These are phyloP conservation scores for Protula sp. DNA, from an alignment of 2,888 invertebrate species.

Conservation along the genomic window DNA sequence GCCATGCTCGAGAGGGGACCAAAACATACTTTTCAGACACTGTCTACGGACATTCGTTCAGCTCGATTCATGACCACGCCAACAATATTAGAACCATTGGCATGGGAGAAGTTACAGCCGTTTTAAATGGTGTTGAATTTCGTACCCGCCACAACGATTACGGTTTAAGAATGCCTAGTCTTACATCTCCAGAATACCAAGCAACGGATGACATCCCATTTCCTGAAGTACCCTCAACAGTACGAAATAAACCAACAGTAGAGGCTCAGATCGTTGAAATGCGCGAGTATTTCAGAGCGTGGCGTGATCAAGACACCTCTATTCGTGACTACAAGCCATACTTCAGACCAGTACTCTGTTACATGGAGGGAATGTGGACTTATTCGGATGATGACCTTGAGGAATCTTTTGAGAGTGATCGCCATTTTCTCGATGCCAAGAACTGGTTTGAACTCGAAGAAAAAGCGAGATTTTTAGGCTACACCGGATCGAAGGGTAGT, in stretches of 20 bases:
- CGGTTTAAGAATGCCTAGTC: slow-evolving; percentile 17
- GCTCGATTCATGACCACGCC: slow-evolving; percentile 37
- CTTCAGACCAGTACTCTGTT: slow-evolving; percentile 39
- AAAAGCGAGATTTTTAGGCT: slow-evolving; percentile 24
- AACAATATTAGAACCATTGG: slow-evolving; percentile 32
- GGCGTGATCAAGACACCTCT: slow-evolving; percentile 28
- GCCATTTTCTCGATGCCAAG: slow-evolving; percentile 34
- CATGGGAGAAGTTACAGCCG: slow-evolving; percentile 32
- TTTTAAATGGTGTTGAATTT: slow-evolving; percentile 38
- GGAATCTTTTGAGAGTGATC: slow-evolving; percentile 38
- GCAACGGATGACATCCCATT: slow-evolving; percentile 33
- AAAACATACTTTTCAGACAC: too few species aligned
- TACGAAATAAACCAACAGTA: slow-evolving; percentile 16
- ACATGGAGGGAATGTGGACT: slow-evolving; percentile 42
- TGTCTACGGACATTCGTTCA: too few species aligned
- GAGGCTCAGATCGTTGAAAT: slow-evolving; percentile 25
- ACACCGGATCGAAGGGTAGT: slow-evolving; percentile 31
- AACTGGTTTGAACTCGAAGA: slow-evolving; percentile 28
- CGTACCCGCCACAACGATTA: slow-evolving; percentile 46
- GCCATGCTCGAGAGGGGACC: too few species aligned
- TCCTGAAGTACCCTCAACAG: slow-evolving; percentile 29
- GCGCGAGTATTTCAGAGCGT: slow-evolving; percentile 41
- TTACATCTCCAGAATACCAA: slow-evolving; percentile 22
- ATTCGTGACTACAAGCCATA: slow-evolving; percentile 33
- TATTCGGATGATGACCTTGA: slow-evolving; percentile 24